These are phyloP conservation scores for Nannobrachium achirus DNA, from an alignment of 2,113 vertebrate species.

Conservation along the genomic window DNA sequence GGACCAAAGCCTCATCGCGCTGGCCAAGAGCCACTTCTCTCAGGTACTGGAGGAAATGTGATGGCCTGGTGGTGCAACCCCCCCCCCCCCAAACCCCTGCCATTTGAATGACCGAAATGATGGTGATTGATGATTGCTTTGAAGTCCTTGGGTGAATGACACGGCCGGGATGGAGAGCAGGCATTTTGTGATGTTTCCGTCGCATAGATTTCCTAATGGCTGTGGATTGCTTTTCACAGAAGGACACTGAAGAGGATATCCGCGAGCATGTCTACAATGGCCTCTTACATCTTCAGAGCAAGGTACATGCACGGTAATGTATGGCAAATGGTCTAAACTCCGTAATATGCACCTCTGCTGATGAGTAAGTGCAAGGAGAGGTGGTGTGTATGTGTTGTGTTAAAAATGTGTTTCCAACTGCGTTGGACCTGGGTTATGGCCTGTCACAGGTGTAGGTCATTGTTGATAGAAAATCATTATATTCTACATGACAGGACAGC, in stretches of 20 bases:
- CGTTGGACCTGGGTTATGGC: too few species aligned
- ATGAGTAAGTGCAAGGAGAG: too few species aligned
- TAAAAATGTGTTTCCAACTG: too few species aligned
- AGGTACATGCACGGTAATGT: constrained; percentile 74
- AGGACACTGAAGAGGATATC: constrained; percentile 92
- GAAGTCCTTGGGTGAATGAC: not conserved
- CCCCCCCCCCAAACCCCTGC: not conserved
- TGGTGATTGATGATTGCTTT: not conserved
- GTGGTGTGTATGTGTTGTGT: not conserved
- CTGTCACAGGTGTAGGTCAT: too few species aligned
- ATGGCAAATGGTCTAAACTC: not conserved
- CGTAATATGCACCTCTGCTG: not conserved
- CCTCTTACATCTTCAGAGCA: constrained; percentile 80
- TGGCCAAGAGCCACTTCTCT: constrained; percentile 87
- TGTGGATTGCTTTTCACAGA: constrained; percentile 80
- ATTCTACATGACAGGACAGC: too few species aligned
- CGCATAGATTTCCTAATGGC: not conserved
- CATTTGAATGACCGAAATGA: not conserved
- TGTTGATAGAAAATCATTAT: too few species aligned
- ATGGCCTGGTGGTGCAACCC: not conserved
- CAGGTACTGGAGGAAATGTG: constrained; percentile 76
- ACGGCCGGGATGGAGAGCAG: not conserved
- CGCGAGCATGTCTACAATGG: constrained; percentile 82
- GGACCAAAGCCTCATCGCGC: constrained; percentile 85
- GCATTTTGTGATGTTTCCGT: not conserved